Evolutionary conservation across 2,797 vertebrate species (phyloP).

Genomic region (Salarias fasciatus): DNA sequence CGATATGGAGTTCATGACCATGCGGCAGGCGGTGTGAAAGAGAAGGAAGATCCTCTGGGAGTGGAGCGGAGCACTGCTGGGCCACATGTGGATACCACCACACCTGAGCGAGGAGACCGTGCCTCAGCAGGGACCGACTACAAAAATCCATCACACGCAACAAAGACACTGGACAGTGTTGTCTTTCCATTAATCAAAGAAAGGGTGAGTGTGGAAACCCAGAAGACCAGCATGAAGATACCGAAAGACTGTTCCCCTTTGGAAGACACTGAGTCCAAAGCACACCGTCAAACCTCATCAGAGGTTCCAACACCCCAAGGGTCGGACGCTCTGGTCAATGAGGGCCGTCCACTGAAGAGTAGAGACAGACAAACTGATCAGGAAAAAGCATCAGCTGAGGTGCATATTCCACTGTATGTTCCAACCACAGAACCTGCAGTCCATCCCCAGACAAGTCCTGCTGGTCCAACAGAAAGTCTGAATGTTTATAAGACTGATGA

Average conservation of each 20-base stretch:
- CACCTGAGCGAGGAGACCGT: conserved; percentile 26
- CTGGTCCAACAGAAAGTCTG: conserved; percentile 5
- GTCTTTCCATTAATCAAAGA: conserved; percentile 30
- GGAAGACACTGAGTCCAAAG: conserved; percentile 10
- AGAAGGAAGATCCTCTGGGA: conserved; percentile 53
- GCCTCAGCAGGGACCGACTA: conserved; percentile 25
- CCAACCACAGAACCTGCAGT: conserved; percentile 8
- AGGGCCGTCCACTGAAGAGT: conserved; percentile 12
- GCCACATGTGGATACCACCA: conserved; percentile 34
- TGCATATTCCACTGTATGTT: conserved; percentile 4
- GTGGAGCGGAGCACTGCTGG: conserved; percentile 40
- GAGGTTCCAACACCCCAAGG: conserved; percentile 6
- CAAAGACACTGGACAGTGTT: conserved; percentile 23
- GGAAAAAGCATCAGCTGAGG: conserved; percentile 19
- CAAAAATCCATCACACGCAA: conserved; percentile 38
- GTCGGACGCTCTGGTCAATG: conserved; percentile 6
- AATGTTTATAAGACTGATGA: conserved; percentile 15
- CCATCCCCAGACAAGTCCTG: conserved; percentile 3
- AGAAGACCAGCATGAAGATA: conserved; percentile 10
- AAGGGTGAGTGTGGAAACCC: conserved; percentile 11
- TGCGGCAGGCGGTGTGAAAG: conserved; percentile 40
- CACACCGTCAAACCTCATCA: conserved; percentile 15
- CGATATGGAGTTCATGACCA: conserved; percentile 63
- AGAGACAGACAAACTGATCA: conserved; percentile 43
- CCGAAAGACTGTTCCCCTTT: conserved; percentile 26